Percentiles rank a stretch among this genome's conserved stretches.
Evolutionary conservation across 2,888 invertebrate species (phyloP).

Genomic region (Drosophila seclusa): DNA sequence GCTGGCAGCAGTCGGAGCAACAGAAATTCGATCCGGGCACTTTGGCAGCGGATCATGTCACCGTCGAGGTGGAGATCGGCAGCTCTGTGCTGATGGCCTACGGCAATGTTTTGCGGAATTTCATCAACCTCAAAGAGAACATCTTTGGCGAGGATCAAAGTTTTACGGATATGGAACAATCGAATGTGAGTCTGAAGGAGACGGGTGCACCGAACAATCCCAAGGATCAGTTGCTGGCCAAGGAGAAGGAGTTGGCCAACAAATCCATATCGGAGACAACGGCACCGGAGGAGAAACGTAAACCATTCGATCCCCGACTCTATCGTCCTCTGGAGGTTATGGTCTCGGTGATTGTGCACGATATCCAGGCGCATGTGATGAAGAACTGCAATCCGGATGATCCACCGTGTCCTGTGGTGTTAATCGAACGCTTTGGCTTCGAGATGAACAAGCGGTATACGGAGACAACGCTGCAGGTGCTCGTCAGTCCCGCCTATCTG

Average conservation of each 20-base stretch:
- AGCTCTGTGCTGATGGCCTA: constrained; percentile 96
- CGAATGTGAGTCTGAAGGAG: constrained; percentile 85
- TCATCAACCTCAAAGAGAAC: constrained; percentile 97
- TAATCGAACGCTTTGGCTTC: constrained; percentile 96
- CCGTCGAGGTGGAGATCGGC: constrained; percentile 96
- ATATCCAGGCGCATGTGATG: constrained; percentile 95
- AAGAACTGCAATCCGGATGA: constrained; percentile 94
- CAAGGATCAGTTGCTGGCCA: constrained; percentile 85
- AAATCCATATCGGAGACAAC: constrained; percentile 84
- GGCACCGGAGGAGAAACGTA: constrained; percentile 87
- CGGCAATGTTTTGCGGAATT: constrained; percentile 95
- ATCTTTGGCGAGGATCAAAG: constrained; percentile 98
- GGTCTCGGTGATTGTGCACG: constrained; percentile 96
- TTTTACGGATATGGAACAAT: constrained; percentile 95
- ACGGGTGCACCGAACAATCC: constrained; percentile 82
- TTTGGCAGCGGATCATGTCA: constrained; percentile 94
- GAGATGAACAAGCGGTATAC: constrained; percentile 98
- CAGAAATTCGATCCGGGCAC: constrained; percentile 93
- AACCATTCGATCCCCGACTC: constrained; percentile 93
- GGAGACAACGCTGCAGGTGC: constrained; percentile 95
- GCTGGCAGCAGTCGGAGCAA: constrained; percentile 88
- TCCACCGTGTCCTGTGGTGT: constrained; percentile 95
- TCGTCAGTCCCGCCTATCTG: constrained; percentile 94
- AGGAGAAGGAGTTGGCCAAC: constrained; percentile 83
- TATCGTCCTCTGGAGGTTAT: constrained; percentile 96